phyloP scores from a whole-genome alignment of 2,113 vertebrate species.

The Tetrax tetrax region DNA sequence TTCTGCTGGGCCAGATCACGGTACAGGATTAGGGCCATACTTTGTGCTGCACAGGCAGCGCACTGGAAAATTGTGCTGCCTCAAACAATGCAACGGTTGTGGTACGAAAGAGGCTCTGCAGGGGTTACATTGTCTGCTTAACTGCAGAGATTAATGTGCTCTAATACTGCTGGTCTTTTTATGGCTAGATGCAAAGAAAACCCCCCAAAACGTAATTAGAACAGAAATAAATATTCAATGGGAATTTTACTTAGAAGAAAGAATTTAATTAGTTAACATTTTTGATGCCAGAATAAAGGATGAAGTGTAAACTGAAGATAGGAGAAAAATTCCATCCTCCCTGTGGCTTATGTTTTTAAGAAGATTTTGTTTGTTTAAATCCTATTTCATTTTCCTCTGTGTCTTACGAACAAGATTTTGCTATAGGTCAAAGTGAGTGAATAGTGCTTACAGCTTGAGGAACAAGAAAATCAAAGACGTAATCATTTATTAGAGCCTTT shows the following conservation, averaged over 20 bases:
- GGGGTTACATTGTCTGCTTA: background rate
- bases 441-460: background rate
- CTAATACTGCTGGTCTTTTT: background rate
- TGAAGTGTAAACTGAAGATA: background rate
- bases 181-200: background rate
- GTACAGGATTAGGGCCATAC: background rate
- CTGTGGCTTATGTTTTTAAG: background rate
- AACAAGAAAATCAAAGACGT: slow-evolving; percentile 33
- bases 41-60: background rate
- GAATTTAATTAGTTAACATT: background rate
- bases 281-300: slow-evolving; percentile 4
- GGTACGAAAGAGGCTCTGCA: background rate
- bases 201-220: background rate
- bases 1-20: background rate
- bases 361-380: slow-evolving; percentile 22
- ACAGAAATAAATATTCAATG: background rate
- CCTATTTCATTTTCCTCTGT: slow-evolving; percentile 16
- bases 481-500: background rate
- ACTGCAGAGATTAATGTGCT: background rate
- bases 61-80: background rate
- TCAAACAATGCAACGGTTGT: background rate
- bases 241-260: background rate
- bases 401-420: background rate
- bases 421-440: background rate
- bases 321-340: background rate